Base-by-base conservation (phyloP, 1,140 invertebrate species). In the Propsilocerus akamusi region DNA sequence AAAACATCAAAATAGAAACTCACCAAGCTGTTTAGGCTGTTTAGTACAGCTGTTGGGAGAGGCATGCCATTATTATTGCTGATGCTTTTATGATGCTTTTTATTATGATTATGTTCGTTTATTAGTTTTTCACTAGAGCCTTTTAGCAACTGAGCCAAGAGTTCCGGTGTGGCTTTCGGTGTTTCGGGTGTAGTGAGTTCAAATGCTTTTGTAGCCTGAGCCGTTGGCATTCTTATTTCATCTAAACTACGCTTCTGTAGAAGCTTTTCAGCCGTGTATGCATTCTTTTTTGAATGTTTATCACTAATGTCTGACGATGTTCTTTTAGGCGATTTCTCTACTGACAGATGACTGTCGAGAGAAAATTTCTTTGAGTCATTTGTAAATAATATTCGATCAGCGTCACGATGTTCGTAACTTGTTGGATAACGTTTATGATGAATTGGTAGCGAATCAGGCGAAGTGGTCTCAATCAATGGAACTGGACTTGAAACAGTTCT, bases 91-190 rank as follows among this genome's bases (percentile, higher is more conserved):
- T 24, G 37, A 26, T 24, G 37, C 24, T 12, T n/a, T 46, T 50
- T 25, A 30, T 41, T 64, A 51, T 63, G 60, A 53, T 58, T 57
- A 49, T 65, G 63, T 52, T 65, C 68, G 25, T 73, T 74, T 5
- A 77, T 74, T 26, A 82, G 68, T 50, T 79, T 74, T 61, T 86
- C 83, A 10, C 81, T 85, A 55, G 80, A 82, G 17, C 81, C 81
- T 49, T 78, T 73, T 12, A 86, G 68, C 30, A 86, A 65, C 59
- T 83, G 79, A 11, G 80, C 80, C 25, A 86, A 64, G 23, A 85
- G 63, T 57, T 84, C 80, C 0, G 74, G 76, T 47, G 77, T 78
- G 2, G 78, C 75, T 32, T 56, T 51, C 8, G 34, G 50, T 55
- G 50, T 32, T 25, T 48, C 37, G 24, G 34, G 30, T 41, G 34